Evolutionary conservation across 2,797 vertebrate species (phyloP).

Genomic region (Tympanoctomys barrerae): DNA sequence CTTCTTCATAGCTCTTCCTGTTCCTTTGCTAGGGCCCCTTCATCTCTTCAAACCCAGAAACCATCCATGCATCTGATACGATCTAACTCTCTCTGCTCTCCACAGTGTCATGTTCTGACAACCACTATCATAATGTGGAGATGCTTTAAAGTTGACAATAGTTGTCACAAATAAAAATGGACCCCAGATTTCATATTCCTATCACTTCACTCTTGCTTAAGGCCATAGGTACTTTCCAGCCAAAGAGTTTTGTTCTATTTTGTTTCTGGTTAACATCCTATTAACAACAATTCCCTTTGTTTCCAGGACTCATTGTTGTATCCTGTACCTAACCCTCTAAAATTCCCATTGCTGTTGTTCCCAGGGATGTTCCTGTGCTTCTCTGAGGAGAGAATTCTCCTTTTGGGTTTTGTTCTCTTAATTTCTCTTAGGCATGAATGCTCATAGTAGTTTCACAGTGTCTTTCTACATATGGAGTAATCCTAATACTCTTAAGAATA

Average conservation of each 20-base stretch:
- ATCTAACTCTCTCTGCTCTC: neutral
- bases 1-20: neutral
- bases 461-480: neutral
- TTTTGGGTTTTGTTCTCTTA: neutral
- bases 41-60: neutral
- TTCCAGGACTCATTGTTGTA: neutral
- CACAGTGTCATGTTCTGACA: neutral
- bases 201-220: neutral
- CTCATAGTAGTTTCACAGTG: neutral
- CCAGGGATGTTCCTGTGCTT: neutral
- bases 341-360: neutral
- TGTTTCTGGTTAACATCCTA: neutral
- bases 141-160: neutral
- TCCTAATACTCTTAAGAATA: neutral
- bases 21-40: neutral
- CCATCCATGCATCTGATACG: neutral
- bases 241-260: neutral
- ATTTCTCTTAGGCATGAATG: neutral
- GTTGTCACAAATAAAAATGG: neutral
- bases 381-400: neutral
- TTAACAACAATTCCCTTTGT: neutral
- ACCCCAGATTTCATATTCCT: neutral
- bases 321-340: neutral
- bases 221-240: neutral
- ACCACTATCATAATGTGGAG: neutral